A percentile compares a stretch with the other conserved stretches of the same genome.
phyloP scores from a whole-genome alignment of 2,888 invertebrate genomes.

The Meliscaeva auricollis region DNA sequence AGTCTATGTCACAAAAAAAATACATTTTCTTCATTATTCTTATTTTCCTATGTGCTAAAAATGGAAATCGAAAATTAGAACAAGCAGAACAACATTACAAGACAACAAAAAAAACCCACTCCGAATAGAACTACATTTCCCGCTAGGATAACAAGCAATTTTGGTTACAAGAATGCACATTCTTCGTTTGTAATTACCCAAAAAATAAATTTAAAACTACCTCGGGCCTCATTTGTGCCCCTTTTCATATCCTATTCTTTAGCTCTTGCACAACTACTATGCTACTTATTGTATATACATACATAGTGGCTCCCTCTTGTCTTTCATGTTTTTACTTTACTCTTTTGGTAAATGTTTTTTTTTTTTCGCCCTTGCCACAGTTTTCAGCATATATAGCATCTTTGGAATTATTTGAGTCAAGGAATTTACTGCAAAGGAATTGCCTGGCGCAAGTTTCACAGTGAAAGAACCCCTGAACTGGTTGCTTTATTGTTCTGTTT shows the following conservation, averaged over 20 bases:
- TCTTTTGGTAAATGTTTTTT: slow-evolving; percentile 46
- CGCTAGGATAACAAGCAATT: slow-evolving; percentile 75
- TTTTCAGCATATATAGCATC: slow-evolving; percentile 39
- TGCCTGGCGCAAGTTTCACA: slow-evolving; percentile 17
- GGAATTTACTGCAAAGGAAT: slow-evolving; percentile 36
- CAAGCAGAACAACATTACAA: not conserved
- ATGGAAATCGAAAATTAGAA: slow-evolving; percentile 23
- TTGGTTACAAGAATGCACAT: slow-evolving; percentile 75
- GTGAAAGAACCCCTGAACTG: slow-evolving; percentile 16
- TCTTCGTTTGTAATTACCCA: slow-evolving; percentile 74
- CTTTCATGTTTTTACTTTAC: slow-evolving; percentile 48
- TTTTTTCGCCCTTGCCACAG: slow-evolving; percentile 38
- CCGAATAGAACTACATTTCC: slow-evolving; percentile 68
- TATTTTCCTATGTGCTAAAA: slow-evolving; percentile 40
- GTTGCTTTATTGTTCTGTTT: slow-evolving; percentile 50
- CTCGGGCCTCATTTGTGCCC: slow-evolving; percentile 68
- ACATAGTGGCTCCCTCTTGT: slow-evolving; percentile 29
- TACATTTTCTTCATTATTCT: slow-evolving; percentile 33
- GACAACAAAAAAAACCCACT: slow-evolving; percentile 41
- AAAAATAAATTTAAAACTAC: slow-evolving; percentile 75
- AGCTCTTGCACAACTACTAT: not conserved
- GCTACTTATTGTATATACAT: not conserved
- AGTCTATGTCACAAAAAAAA: slow-evolving; percentile 29
- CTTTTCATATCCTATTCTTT: slow-evolving; percentile 21
- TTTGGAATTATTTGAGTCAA: slow-evolving; percentile 52